phyloP scores from a whole-genome alignment of 2,113 vertebrate species.

The Bubo blakistoni region DNA sequence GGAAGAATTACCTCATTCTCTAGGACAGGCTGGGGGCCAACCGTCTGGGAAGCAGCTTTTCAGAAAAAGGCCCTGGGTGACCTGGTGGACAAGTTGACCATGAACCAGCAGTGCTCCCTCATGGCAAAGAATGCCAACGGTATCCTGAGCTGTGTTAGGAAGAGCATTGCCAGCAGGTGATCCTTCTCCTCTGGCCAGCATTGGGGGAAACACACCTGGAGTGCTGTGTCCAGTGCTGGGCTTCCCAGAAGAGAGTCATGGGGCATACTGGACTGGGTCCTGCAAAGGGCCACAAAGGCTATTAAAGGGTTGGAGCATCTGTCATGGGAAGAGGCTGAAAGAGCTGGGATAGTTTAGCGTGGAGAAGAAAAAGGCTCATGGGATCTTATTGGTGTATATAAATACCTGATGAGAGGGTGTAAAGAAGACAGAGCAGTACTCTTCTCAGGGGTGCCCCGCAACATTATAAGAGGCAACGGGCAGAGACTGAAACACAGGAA shows the following conservation, averaged over 20 bases:
- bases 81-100: background rate
- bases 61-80: background rate
- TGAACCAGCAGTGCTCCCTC: background rate
- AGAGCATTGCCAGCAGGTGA: background rate
- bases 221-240: background rate
- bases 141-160: background rate
- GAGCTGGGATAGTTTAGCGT: background rate
- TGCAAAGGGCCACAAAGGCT: background rate
- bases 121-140: background rate
- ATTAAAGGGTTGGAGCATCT: background rate
- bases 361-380: background rate
- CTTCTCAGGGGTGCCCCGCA: accelerated
- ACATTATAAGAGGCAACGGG: background rate
- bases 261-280: accelerated
- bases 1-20: background rate
- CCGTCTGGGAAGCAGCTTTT: background rate
- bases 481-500: background rate
- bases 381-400: background rate
- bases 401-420: background rate
- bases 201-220: background rate
- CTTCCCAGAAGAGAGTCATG: background rate
- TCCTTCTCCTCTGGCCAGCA: background rate
- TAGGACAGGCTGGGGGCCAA: background rate
- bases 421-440: background rate
- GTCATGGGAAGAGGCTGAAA: background rate